These are phyloP conservation scores for Ictalurus punctatus DNA, from an alignment of 2,113 vertebrate species.

Conservation along the genomic window DNA sequence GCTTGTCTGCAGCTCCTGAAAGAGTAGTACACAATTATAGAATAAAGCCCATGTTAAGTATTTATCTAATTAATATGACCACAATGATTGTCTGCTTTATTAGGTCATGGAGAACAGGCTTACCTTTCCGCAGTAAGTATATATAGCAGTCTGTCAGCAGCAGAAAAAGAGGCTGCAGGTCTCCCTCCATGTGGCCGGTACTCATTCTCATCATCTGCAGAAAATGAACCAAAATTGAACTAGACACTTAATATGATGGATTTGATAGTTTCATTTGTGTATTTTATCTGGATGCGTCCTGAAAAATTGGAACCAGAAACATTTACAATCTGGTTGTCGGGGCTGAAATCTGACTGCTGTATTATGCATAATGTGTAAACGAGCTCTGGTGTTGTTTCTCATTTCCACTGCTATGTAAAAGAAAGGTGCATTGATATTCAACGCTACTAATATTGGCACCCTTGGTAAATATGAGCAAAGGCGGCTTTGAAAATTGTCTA, in stretches of 20 bases:
- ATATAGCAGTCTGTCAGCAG: constrained; percentile 93
- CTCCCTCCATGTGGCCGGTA: constrained; percentile 96
- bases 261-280: background rate
- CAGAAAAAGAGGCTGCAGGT: constrained; percentile 90
- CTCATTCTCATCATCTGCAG: constrained; percentile 94
- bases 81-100: background rate
- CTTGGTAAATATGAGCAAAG: too few species aligned
- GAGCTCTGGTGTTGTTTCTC: background rate
- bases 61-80: too few species aligned
- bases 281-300: background rate
- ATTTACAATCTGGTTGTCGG: background rate
- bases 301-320: background rate
- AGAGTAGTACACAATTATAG: constrained; percentile 9
- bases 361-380: background rate
- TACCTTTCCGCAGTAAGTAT: constrained; percentile 95
- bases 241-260: background rate
- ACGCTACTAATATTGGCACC: too few species aligned
- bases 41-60: background rate
- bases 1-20: constrained; percentile 94
- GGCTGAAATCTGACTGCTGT: background rate
- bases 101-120: constrained; percentile 2
- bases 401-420: background rate
- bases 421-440: background rate
- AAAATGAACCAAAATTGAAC: constrained; percentile 3
- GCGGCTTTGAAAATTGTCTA: too few species aligned